Evolutionary conservation across 2,797 vertebrate species (phyloP), one percentile per base, ranked within the genome.

Genomic region (Lacerta viridis): DNA sequence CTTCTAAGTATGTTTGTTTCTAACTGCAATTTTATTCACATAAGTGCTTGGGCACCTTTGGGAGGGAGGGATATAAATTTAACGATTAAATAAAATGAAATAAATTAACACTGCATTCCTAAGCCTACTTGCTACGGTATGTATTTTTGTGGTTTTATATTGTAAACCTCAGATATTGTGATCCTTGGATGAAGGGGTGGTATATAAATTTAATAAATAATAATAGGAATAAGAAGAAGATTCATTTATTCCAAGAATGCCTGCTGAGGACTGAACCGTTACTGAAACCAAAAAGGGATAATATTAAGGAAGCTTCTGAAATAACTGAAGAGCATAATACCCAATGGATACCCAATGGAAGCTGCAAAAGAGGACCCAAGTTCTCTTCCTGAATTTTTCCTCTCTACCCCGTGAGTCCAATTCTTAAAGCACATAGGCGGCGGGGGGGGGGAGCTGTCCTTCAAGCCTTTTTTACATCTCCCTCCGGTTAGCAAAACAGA

Each of bases 231-330:
- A 55, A 55, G 13, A 55, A 55, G 13, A 55, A 55, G 13, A 55
- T 55, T 55, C 50, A 55, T 55, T 55, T 55, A 55, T 61, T 84
- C 25, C 2, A 23, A 1, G 7, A 15, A 55, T n/a, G 55, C 43
- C 15, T 50, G 46, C 17, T 50, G 29, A 33, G 46, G 77, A 18
- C 29, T 18, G 3, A 4, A 64, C 41, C 27, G 23, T 1, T 43
- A 41, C 27, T 72, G 46, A 87, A 50, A 11, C 25, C 15, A n/a
- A 80, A 2, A 78, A 80, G 46, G 36, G 46, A 27, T n/a, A 20
- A 29, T 20, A 87, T 29, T n/a, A 59, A 17, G 33, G 72, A 87
- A 80, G n/a, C 17, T 80, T 80, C 33, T 43, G 75, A 78, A 78
- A 86, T 50, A 77, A 68, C 3, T 18, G 5, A 68, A 36, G n/a